Evolutionary conservation across 1,140 invertebrate species (phyloP).

Genomic region (Drosophila nasuta): DNA sequence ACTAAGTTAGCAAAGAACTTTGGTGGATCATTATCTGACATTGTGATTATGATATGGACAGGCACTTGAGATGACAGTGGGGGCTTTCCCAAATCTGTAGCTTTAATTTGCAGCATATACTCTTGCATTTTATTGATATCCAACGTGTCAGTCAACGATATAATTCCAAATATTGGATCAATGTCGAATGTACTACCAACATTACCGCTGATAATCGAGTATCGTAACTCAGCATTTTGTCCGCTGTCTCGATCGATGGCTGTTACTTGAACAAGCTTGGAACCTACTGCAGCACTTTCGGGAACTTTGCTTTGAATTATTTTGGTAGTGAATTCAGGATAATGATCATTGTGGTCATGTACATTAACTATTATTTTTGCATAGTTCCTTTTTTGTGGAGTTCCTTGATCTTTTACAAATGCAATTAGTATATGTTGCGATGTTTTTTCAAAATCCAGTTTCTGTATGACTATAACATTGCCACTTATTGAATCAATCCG

Average conservation of each 20-base stretch:
- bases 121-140: constrained; percentile 90
- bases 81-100: constrained; percentile 92
- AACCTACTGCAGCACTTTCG: constrained; percentile 91
- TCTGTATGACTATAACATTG: constrained; percentile 88
- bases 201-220: constrained; percentile 93
- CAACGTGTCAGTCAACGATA: constrained; percentile 90
- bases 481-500: constrained; percentile 92
- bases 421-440: constrained; percentile 94
- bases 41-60: constrained; percentile 94
- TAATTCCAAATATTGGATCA: constrained; percentile 91
- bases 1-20: constrained; percentile 88
- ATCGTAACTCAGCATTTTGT: constrained; percentile 91
- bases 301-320: constrained; percentile 91
- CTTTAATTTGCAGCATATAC: constrained; percentile 93
- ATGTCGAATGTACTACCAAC: constrained; percentile 93
- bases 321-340: constrained; percentile 92
- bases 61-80: constrained; percentile 91
- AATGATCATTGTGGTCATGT: constrained; percentile 95
- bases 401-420: constrained; percentile 95
- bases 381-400: constrained; percentile 93
- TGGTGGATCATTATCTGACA: constrained; percentile 95
- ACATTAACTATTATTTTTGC: constrained; percentile 93
- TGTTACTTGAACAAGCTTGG: constrained; percentile 89
- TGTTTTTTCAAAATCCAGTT: constrained; percentile 92
- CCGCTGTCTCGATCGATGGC: constrained; percentile 93